phyloP scores from a whole-genome alignment of 2,888 invertebrate genomes.

The Litoditis marina region DNA sequence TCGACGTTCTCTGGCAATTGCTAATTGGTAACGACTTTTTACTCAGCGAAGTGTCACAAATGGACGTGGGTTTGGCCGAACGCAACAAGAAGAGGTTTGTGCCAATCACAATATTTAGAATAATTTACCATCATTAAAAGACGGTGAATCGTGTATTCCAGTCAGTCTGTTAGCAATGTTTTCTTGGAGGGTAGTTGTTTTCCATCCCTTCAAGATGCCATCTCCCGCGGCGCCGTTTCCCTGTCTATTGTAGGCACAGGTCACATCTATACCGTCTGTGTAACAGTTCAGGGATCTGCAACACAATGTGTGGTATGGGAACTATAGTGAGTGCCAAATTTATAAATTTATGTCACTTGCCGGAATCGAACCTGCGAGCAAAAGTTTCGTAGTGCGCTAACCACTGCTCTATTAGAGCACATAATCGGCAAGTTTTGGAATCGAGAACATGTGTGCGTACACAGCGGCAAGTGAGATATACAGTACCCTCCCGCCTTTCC shows the following conservation, averaged over 20 bases:
- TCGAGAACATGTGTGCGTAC: too few species aligned
- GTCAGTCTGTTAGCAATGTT: slow-evolving; percentile 40
- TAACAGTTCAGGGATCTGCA: slow-evolving; percentile 36
- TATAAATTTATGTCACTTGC: not conserved
- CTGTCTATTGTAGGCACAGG: slow-evolving; percentile 38
- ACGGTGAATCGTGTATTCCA: slow-evolving; percentile 38
- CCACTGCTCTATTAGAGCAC: too few species aligned
- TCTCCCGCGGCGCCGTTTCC: slow-evolving; percentile 39
- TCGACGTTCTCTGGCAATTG: too few species aligned
- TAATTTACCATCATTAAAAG: slow-evolving; percentile 14
- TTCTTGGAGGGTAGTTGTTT: slow-evolving; percentile 14
- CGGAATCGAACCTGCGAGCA: too few species aligned
- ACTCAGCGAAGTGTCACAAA: too few species aligned
- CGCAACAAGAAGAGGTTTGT: too few species aligned
- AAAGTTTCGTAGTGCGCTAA: too few species aligned
- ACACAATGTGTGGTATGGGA: not conserved
- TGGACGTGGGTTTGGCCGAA: too few species aligned
- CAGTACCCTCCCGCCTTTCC: too few species aligned
- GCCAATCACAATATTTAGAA: not conserved
- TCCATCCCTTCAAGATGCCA: slow-evolving; percentile 38
- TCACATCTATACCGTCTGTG: slow-evolving; percentile 25
- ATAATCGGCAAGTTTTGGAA: too few species aligned
- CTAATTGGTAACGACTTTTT: too few species aligned
- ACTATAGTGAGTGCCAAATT: not conserved
- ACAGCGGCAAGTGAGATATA: too few species aligned